Evolutionary conservation across 2,113 vertebrate genomes (phyloP).

Genomic region (Epinephelus fuscoguttatus): DNA sequence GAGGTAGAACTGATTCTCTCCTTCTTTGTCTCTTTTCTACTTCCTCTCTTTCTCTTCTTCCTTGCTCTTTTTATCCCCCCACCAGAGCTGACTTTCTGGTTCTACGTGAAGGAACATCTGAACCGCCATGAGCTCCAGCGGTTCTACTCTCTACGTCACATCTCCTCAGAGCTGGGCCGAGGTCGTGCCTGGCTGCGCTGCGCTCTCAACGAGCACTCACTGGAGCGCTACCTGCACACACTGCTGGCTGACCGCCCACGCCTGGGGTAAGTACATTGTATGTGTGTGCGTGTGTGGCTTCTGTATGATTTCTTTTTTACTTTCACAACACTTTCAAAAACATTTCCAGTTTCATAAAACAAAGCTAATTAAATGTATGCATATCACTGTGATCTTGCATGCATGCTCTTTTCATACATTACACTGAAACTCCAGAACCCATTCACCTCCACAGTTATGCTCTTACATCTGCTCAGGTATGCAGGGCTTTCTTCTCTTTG

Average conservation of each 20-base stretch:
- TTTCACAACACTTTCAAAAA: neutral
- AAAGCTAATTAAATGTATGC: neutral
- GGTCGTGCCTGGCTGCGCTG: slow-evolving; percentile 98
- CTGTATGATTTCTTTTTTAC: neutral
- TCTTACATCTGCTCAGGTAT: neutral
- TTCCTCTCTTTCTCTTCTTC: neutral
- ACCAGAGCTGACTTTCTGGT: slow-evolving; percentile 95
- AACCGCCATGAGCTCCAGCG: slow-evolving; percentile 95
- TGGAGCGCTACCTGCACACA: slow-evolving; percentile 94
- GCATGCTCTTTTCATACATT: neutral
- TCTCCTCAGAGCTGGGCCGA: slow-evolving; percentile 90
- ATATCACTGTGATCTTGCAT: neutral
- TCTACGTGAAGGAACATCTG: slow-evolving; percentile 95
- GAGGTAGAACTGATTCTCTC: neutral
- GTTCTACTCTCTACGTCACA: slow-evolving; percentile 92
- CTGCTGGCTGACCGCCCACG: slow-evolving; percentile 90
- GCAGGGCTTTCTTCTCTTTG: neutral
- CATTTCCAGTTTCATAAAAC: neutral
- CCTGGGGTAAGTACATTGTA: slow-evolving; percentile 86
- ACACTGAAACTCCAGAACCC: too few species aligned
- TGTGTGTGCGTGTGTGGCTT: neutral
- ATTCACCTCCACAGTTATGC: neutral
- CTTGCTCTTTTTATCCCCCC: neutral
- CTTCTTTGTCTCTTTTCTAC: neutral
- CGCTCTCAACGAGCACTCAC: slow-evolving; percentile 95